Base-by-base conservation (phyloP, 2,888 invertebrate species). In the Cantharis flavilabris region DNA sequence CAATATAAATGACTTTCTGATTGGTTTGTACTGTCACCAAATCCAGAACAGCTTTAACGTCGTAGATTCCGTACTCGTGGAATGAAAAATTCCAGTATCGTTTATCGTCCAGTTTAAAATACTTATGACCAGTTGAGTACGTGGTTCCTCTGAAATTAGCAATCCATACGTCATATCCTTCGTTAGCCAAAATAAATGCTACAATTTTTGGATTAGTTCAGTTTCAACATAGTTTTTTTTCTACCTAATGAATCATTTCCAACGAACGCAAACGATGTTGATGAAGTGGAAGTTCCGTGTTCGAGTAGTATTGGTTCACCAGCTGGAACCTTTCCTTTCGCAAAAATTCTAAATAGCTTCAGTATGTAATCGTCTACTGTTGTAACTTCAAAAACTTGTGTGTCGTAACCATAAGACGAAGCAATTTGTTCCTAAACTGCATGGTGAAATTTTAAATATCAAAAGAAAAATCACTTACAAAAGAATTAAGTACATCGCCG, bases 1-100 rank as follows among this genome's bases (percentile, higher is more conserved):
- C 97, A 67, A 96, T 89, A 85, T 96, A 97, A 82, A 91, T 91
- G 26, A 93, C 80, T 49, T 80, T 75, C 71, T 80, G 72, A 23
- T 79, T 72, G 3, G 81, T 80, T 11, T 69, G 62, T 23, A 77
- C 71, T 9, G 72, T 65, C 10, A 82, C 76, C 3, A 81, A 70
- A 67, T 81, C 77, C 20, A 82, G 23, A 28, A 73, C 76, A 30
- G 78, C 69, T 73, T 72, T 73, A 73, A 71, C 82, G 82, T 65
- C 81, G 33, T 80, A 79, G 3, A 78, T 23, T 69, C n/a, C 71
- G 9, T 20, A 13, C 28, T 73, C 49, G 26, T 20, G 76, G 11
- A 80, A 76, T 28, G 77, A 76, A 67, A 83, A 84, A 14, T 69
- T 16, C 69, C 23, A 69, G 10, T 18, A 16, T 2, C 9, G 5